phyloP scores from a whole-genome alignment of 2,888 invertebrate genomes.

The Calephelis perditalis region DNA sequence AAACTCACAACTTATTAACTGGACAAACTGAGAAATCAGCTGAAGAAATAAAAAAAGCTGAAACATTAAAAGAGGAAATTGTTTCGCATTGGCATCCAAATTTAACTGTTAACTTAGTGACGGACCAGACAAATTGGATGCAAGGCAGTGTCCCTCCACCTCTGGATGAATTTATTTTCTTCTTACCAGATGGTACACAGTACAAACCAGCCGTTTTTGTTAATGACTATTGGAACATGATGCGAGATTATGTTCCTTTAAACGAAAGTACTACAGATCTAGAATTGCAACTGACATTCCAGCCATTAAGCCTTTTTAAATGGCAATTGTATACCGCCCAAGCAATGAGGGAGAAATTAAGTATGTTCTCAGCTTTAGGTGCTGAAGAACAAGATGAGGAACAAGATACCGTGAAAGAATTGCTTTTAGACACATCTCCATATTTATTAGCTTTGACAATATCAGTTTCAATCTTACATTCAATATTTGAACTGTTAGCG shows the following conservation, averaged over 20 bases:
- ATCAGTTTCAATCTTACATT: conserved; percentile 95
- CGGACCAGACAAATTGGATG: conserved; percentile 97
- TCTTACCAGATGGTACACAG: conserved; percentile 88
- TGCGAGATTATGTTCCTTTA: conserved; percentile 94
- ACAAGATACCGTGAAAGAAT: conserved; percentile 94
- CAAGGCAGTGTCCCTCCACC: conserved; percentile 94
- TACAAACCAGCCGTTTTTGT: conserved; percentile 96
- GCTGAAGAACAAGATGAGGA: conserved; percentile 91
- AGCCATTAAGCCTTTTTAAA: conserved; percentile 96
- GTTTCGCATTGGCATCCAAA: conserved; percentile 99
- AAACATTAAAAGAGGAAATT: conserved; percentile 89
- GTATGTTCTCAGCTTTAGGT: conserved; percentile 79
- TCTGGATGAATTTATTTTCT: conserved; percentile 93
- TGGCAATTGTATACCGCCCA: conserved; percentile 99
- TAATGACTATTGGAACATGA: conserved; percentile 99
- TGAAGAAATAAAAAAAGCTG: conserved; percentile 88
- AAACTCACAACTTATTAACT: conserved; percentile 95
- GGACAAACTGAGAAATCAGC: conserved; percentile 90
- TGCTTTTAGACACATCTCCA: conserved; percentile 97
- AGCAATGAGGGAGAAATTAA: conserved; percentile 93
- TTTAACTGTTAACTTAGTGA: conserved; percentile 95
- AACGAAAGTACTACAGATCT: conserved; percentile 89
- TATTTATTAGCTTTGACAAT: conserved; percentile 95
- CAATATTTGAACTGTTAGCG: conserved; percentile 97
- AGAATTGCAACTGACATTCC: conserved; percentile 85